Base-by-base conservation (phyloP, 2,113 vertebrate genomes). In the Poicephalus meyeri region DNA sequence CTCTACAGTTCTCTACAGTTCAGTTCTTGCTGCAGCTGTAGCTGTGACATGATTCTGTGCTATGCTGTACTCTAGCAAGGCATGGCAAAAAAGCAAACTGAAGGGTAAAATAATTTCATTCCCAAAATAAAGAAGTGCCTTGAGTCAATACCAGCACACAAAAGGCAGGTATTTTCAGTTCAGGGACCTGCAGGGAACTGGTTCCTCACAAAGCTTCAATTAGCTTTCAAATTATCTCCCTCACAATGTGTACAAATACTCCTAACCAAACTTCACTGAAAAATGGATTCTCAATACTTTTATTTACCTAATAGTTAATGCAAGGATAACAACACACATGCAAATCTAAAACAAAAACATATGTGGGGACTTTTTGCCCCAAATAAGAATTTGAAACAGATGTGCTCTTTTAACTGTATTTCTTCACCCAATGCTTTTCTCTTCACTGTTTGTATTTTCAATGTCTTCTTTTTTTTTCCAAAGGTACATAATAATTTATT, bases 301-400 rank as follows among this genome's bases (percentile, higher is more conserved):
- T 98, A 98, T 98, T 98, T 98, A 98, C 97, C 97, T 97, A 98
- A 98, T 97, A 97, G 96, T 98, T 98, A 98, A 97, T 97, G 97
- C 93, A 98, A 98, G 95, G 95, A 98, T 98, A 98, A 97, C 96
- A 98, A 97, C 96, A 97, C 95, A 98, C 97, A 98, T 97, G 96
- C 96, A 98, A 97, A 98, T 98, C 97, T 98, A 98, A 98, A 98
- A 97, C 96, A 98, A 98, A 96, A 98, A 98, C 98, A 98, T 85
- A 97, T 98, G 98, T 95, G 94, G 76, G 17, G 37, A 87, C 93
- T 96, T 98, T 93, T 97, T 92, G 55, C 81, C 82, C 74, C 10
- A 96, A 97, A 97, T 95, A 97, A 95, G 95, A 98, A 98, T 98
- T 95, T 93, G 95, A 98, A 98, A 98, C 98, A 98, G 97, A 98